Percentiles rank a stretch among this genome's conserved stretches.
Evolutionary conservation across 2,888 invertebrate species (phyloP).

Genomic region (Troglohyphantes excavatus): DNA sequence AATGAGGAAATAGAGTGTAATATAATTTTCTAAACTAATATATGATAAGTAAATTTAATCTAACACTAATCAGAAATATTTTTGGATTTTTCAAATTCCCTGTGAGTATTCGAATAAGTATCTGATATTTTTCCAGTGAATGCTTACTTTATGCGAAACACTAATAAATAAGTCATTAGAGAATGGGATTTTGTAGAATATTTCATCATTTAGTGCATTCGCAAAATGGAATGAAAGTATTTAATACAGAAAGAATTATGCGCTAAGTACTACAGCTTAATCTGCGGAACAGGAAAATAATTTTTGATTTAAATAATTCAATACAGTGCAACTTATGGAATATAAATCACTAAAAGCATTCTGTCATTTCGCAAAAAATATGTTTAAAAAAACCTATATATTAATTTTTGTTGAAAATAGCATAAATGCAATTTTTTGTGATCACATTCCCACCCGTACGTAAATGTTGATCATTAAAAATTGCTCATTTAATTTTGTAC

Average conservation of each 20-base stretch:
- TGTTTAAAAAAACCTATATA: no score
- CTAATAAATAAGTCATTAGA: slow-evolving; percentile 66
- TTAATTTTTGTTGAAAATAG: not conserved
- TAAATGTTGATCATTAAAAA: not conserved
- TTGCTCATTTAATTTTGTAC: no score
- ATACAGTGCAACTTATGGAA: no score
- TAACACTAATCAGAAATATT: no score
- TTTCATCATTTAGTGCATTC: slow-evolving; percentile 73
- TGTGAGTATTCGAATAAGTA: no score
- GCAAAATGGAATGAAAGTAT: slow-evolving; percentile 53
- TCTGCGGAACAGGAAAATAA: slow-evolving; percentile 62
- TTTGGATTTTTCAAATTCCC: no score
- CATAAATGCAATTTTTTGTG: not conserved
- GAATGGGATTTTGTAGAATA: slow-evolving; percentile 74
- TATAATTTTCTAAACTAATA: no score
- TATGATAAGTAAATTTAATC: no score
- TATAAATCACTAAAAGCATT: no score
- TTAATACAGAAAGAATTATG: slow-evolving; percentile 55
- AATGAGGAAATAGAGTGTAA: no score
- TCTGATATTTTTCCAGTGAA: not conserved
- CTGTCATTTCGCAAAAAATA: no score
- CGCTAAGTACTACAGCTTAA: slow-evolving; percentile 43
- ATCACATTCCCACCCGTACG: not conserved
- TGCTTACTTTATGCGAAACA: slow-evolving; percentile 60
- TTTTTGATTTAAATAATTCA: slow-evolving; percentile 12